A percentile compares a stretch with the other conserved stretches of the same genome.
Conservation (phyloP, 2,113 vertebrate genomes). For the Mustela lutreola region DNA sequence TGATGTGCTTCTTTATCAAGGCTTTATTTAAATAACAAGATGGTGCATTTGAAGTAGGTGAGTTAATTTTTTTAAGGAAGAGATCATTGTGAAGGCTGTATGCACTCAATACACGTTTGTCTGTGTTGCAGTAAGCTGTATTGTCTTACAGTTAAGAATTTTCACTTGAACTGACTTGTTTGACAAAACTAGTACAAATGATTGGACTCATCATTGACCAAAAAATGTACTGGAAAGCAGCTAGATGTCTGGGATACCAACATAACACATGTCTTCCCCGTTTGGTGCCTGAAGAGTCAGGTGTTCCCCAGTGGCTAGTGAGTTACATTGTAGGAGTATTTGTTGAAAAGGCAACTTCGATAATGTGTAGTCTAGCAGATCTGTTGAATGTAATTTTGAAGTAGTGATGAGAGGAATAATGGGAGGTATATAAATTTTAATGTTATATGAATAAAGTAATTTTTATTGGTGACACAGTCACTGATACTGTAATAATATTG, state of each 20-base stretch:
- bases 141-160: neutral
- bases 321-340: neutral
- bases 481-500: neutral
- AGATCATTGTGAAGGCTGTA: neutral
- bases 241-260: neutral
- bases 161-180: neutral
- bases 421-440: neutral
- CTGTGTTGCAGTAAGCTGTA: neutral
- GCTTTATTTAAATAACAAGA: slow-evolving; percentile 17
- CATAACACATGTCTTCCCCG: neutral
- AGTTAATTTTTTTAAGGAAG: neutral
- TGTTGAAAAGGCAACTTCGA: neutral
- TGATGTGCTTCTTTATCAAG: neutral
- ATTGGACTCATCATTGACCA: neutral
- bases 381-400: neutral
- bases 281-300: neutral
- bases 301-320: neutral
- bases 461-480: neutral
- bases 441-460: neutral
- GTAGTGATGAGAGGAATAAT: neutral
- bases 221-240: neutral
- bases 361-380: neutral
- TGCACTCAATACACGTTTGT: neutral
- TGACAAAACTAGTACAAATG: neutral
- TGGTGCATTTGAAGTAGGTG: neutral